phyloP scores from a whole-genome alignment of 1,140 invertebrate species.

The Euborellia annulipes region DNA sequence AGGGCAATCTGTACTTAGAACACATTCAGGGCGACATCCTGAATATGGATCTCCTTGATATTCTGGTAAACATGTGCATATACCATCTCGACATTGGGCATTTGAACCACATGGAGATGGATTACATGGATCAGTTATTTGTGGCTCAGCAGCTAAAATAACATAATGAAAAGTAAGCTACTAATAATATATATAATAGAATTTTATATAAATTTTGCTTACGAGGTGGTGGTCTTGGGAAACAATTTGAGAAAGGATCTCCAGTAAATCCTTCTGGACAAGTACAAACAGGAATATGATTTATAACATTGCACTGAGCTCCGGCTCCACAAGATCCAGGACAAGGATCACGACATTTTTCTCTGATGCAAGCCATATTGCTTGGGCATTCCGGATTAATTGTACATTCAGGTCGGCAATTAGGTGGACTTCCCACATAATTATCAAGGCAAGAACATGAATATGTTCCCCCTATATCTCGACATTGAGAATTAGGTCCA shows the following conservation, averaged over 20 bases:
- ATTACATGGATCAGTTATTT: conserved; percentile 29
- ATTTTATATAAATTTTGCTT: conserved; percentile 17
- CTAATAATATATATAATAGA: neutral
- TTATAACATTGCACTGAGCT: conserved; percentile 37
- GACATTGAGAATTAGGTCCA: conserved; percentile 29
- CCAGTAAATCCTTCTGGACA: conserved; percentile 26
- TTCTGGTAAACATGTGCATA: conserved; percentile 31
- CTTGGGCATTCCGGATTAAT: conserved; percentile 47
- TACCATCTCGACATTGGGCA: conserved; percentile 17
- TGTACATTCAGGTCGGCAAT: conserved; percentile 51
- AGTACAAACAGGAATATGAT: conserved; percentile 37
- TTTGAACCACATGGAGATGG: conserved; percentile 22
- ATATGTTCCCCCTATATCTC: conserved; percentile 15
- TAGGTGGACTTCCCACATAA: conserved; percentile 22
- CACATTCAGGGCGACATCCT: conserved; percentile 60
- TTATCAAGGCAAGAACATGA: conserved; percentile 19
- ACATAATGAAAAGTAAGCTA: neutral
- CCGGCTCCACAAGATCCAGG: conserved; percentile 49
- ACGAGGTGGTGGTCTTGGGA: conserved; percentile 28
- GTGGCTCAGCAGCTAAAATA: conserved; percentile 12
- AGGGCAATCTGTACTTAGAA: conserved; percentile 57
- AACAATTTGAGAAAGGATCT: conserved; percentile 12
- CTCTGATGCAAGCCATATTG: conserved; percentile 30
- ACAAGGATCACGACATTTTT: conserved; percentile 58
- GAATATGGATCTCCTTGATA: conserved; percentile 39